phyloP scores from a whole-genome alignment of 2,888 invertebrate genomes.

The Cheilosia impressa region DNA sequence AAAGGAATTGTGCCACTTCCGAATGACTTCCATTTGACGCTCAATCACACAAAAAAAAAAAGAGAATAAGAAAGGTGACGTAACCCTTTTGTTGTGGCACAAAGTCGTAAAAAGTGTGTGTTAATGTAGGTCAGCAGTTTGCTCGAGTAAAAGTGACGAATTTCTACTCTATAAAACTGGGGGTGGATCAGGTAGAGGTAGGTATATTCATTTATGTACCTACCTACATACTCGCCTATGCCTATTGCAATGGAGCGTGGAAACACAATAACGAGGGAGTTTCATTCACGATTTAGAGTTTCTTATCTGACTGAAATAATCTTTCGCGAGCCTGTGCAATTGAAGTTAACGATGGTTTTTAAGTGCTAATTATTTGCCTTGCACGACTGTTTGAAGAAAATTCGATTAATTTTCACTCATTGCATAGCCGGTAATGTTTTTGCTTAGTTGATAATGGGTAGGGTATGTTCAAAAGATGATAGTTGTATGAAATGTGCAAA shows the following conservation, averaged over 20 bases:
- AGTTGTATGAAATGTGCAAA: too few species aligned
- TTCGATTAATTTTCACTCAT: background rate
- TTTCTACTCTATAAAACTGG: background rate
- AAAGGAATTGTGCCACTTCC: constrained; percentile 25
- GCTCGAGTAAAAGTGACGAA: constrained; percentile 5
- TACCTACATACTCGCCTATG: background rate
- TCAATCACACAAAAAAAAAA: constrained; percentile 14
- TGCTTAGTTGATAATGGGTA: too few species aligned
- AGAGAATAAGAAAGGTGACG: constrained; percentile 29
- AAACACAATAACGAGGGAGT: background rate
- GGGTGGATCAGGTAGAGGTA: background rate
- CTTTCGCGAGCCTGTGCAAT: too few species aligned
- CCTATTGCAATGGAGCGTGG: background rate
- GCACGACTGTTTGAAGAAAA: background rate
- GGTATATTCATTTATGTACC: background rate
- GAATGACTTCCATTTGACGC: constrained; percentile 13
- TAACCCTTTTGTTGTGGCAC: constrained; percentile 29
- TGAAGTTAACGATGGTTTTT: background rate
- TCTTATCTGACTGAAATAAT: background rate
- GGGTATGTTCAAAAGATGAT: too few species aligned
- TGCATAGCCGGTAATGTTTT: background rate
- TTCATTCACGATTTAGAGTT: background rate
- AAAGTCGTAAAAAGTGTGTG: constrained; percentile 24
- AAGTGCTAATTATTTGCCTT: background rate
- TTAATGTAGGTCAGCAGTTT: constrained; percentile 36